Evolutionary conservation across 2,113 vertebrate genomes (phyloP).

Genomic region (Elachura formosa): DNA sequence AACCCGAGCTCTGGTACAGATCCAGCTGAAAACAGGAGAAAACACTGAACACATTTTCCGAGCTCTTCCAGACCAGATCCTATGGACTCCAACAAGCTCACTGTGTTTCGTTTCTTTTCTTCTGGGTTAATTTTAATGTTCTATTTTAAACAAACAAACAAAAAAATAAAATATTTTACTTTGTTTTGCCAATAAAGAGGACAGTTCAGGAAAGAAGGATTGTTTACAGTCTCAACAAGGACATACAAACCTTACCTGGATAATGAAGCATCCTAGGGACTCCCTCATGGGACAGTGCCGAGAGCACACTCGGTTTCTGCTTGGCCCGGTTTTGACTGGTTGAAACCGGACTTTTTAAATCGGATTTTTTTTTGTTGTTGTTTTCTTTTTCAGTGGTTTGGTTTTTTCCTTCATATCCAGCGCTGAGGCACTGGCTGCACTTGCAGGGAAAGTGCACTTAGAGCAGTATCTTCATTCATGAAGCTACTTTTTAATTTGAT

Average conservation of each 20-base stretch:
- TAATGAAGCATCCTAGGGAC: conserved; percentile 69
- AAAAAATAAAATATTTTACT: conserved; percentile 73
- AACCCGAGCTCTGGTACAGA: conserved; percentile 72
- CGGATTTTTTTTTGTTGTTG: conserved; percentile 59
- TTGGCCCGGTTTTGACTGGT: conserved; percentile 83
- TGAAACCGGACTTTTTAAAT: conserved; percentile 80
- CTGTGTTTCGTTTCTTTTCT: conserved; percentile 77
- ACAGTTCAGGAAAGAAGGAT: conserved; percentile 81
- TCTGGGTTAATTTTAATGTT: conserved; percentile 80
- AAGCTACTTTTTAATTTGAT: conserved; percentile 87
- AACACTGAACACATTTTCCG: conserved; percentile 68
- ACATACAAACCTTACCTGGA: conserved; percentile 75
- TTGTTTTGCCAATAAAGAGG: conserved; percentile 79
- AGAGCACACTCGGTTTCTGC: conserved; percentile 64
- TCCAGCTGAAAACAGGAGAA: conserved; percentile 76
- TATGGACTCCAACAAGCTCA: conserved; percentile 82
- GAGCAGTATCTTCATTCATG: conserved; percentile 80
- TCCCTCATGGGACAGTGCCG: conserved; percentile 68
- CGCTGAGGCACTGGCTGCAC: conserved; percentile 82
- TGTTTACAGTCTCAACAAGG: conserved; percentile 91
- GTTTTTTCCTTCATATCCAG: conserved; percentile 70
- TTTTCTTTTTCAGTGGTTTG: conserved; percentile 31
- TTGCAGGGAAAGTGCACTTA: conserved; percentile 91
- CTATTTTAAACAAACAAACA: conserved; percentile 70
- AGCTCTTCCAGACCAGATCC: conserved; percentile 80